Base-by-base conservation (phyloP, 2,888 invertebrate species). In the Dryococelus australis region DNA sequence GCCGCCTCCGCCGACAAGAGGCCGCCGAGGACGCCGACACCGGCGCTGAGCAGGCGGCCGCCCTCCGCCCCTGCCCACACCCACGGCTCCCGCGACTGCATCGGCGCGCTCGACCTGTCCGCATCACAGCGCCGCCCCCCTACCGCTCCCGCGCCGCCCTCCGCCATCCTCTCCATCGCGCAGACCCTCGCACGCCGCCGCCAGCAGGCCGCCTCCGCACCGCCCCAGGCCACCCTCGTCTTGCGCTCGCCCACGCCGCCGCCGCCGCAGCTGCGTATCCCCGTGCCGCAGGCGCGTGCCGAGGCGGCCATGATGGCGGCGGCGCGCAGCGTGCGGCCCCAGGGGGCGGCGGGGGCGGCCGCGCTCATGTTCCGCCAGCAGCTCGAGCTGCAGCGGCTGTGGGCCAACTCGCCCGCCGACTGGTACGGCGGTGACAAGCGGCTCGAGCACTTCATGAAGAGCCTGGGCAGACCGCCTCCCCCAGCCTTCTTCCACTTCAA, bases 31-130 rank as follows among this genome's bases (percentile, higher is more conserved):
- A 43, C 83, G 6, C 80, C 26, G 20, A 47, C 51, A 9, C 80
- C 86, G n/a, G 2, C 28, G 43, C 13, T n/a, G 24, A 24, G 35
- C 84, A 87, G 47, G 43, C 28, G n/a, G 51, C 53, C 51, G 65
- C 78, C 35, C 26, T 35, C 20, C 47, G 13, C 20, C 65, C 20
- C 24, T 13, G n/a, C n/a, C n/a, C n/a, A n/a, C n/a, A n/a, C n/a
- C n/a, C n/a, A n/a, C n/a, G n/a, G n/a, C n/a, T 5, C 65, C 20
- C 65, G 65, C 43, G 87, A 85, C n/a, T 28, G 65, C 12, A 35
- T 35, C n/a, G 88, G 88, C 20, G 88, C 87, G 12, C 84, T 87
- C 43, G 88, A 88, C 47, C 85, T 88, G 20, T 86, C 88, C 12
- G 87, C 88, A 20, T 84, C 86, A 0, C 85, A 85, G 10, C 85